Evolutionary conservation across 2,113 vertebrate species (phyloP), one percentile per base, ranked within the genome.

Genomic region (Salvelinus namaycush): DNA sequence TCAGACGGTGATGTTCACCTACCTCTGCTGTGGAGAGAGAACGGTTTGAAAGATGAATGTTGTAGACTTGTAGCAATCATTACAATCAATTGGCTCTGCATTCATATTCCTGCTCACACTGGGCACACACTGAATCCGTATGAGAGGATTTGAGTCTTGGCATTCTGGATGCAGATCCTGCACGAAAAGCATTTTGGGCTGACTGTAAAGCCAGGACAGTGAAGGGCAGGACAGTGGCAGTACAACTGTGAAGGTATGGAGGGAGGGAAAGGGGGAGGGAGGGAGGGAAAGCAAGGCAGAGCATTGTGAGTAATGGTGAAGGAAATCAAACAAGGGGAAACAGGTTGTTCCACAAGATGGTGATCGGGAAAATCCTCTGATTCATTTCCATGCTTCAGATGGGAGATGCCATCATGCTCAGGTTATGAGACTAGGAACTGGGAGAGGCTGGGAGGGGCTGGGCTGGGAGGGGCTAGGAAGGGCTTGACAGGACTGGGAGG

Each of bases 291-390:
- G 69, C 60, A 80, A 73, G 72, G n/a, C 39, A 74, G 74, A 31
- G 78, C 7, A 34, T 62, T 75, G 68, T 60, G 69, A 75, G 69
- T 13, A 6, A 24, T 27, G 44, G 48, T 82, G 78, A 80, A 87
- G 20, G 86, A 84, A 88, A 89, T 90, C 87, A 89, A 88, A 90
- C 84, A 83, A 73, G 81, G 83, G 79, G 84, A 86, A 87, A 80
- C 86, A 87, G 85, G 87, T 91, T 89, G 81, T 77, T 88, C 81
- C 87, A 85, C 90, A 90, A 87, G 89, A 90, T 89, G 89, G 76
- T 84, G 86, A 87, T 80, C 81, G 34, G 16, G 65, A 84, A 74
- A 89, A 85, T 83, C 81, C 84, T 86, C 68, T 24, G 59, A 84
- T 90, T 87, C 83, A 86, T 88, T 90, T 88, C 78, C 72, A 74